phyloP scores from a whole-genome alignment of 1,140 invertebrate species.

The Hesperophylax magnus region DNA sequence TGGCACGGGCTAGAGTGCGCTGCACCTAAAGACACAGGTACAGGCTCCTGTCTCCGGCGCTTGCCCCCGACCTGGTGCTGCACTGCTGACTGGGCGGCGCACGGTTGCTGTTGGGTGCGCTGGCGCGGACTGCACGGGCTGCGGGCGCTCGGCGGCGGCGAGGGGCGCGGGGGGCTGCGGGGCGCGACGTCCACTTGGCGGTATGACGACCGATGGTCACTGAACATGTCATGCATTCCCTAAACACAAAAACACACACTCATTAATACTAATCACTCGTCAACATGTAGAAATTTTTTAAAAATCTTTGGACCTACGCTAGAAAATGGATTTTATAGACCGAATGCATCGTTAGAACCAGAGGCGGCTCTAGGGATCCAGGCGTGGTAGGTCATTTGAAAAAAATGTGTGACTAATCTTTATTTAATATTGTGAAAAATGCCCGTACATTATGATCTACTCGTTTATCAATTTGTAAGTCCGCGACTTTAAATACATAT shows the following conservation, averaged over 20 bases:
- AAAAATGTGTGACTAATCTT: too few relatives aligned
- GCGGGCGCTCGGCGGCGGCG: slow-evolving; percentile 63
- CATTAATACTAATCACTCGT: not conserved
- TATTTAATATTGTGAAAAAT: too few relatives aligned
- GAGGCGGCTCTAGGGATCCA: too few relatives aligned
- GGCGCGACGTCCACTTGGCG: slow-evolving; percentile 60
- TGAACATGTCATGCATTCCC: slow-evolving; percentile 73
- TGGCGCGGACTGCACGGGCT: slow-evolving; percentile 20
- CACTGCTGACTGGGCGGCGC: slow-evolving; percentile 39
- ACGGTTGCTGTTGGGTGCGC: slow-evolving; percentile 34
- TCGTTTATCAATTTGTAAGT: too few relatives aligned
- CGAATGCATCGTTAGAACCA: too few relatives aligned
- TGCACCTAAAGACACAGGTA: slow-evolving; percentile 10
- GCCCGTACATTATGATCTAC: too few relatives aligned
- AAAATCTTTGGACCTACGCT: too few relatives aligned
- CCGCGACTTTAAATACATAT: too few relatives aligned
- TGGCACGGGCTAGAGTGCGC: slow-evolving; percentile 33
- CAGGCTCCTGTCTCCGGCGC: slow-evolving; percentile 15
- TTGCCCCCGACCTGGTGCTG: slow-evolving; percentile 42
- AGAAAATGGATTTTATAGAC: too few relatives aligned
- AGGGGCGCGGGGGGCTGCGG: slow-evolving; percentile 57
- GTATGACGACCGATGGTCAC: slow-evolving; percentile 63
- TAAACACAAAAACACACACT: slow-evolving; percentile 50
- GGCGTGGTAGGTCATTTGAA: too few relatives aligned
- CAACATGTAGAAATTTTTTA: too few relatives aligned